A percentile compares a stretch with the other conserved stretches of the same genome.
Evolutionary conservation across 2,797 vertebrate genomes (phyloP).

Genomic region (Acanthornis magna): DNA sequence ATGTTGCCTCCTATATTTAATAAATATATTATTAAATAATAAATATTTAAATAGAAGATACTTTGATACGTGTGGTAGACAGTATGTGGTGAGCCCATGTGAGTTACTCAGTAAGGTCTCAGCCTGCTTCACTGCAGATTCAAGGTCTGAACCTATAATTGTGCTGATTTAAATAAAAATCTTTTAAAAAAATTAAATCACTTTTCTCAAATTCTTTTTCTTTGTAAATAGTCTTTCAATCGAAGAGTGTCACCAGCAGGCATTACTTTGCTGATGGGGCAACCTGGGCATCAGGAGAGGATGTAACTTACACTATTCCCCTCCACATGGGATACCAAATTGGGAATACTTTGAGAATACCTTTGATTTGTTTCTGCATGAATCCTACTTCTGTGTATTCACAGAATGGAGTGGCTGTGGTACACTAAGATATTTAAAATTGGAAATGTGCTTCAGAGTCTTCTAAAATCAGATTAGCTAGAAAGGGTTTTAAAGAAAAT

Average conservation of each 20-base stretch:
- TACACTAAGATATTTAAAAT: neutral
- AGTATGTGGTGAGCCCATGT: neutral
- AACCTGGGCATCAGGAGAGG: neutral
- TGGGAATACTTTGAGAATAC: neutral
- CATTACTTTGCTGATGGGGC: neutral
- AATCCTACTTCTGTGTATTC: neutral
- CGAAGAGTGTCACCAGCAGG: neutral
- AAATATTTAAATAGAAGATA: neutral
- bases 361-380: neutral
- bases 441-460: neutral
- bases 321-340: neutral
- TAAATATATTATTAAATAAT: too few species aligned
- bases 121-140: neutral
- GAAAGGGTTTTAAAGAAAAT: constrained; percentile 24
- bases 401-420: neutral
- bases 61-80: neutral
- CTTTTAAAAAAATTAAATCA: neutral
- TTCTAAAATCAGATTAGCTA: constrained; percentile 12
- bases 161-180: neutral
- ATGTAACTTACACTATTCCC: neutral
- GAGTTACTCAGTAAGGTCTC: neutral
- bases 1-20: neutral
- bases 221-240: neutral
- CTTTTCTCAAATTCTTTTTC: neutral
- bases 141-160: neutral